Percentiles rank a stretch among this genome's conserved stretches.
Conservation (phyloP, 35 echinoderm and acorn worm genomes). For the Eucidaris tribuloides region DNA sequence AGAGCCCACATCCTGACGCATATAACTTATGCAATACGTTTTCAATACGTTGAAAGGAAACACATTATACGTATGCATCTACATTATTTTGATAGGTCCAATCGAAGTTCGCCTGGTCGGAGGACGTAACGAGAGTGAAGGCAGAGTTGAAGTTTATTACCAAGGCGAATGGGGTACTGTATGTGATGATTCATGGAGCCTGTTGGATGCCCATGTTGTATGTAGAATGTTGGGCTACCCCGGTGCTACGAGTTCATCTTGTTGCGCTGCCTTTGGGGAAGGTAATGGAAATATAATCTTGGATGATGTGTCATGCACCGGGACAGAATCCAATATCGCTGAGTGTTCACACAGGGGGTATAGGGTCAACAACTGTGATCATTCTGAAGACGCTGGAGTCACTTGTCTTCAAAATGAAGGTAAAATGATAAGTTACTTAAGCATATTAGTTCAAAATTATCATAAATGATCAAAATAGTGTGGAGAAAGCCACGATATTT, state of each 20-base stretch:
- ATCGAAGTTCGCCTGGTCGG: neutral
- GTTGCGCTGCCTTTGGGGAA: neutral
- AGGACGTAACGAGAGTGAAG: neutral
- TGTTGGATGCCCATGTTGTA: slow-evolving; percentile 9
- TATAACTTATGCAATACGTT: too few species aligned
- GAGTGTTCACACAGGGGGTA: too few species aligned
- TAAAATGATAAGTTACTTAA: too few species aligned
- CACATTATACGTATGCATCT: too few species aligned
- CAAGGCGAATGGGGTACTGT: neutral
- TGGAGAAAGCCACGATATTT: too few species aligned
- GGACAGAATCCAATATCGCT: neutral
- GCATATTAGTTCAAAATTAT: too few species aligned
- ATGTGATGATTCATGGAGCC: slow-evolving; percentile 26
- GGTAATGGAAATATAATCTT: slow-evolving; percentile 1
- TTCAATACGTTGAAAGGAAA: too few species aligned
- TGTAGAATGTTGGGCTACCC: slow-evolving; percentile 26
- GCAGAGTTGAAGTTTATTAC: slow-evolving; percentile 5
- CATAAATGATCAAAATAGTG: too few species aligned
- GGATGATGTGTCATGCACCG: neutral
- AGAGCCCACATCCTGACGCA: too few species aligned
- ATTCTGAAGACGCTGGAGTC: too few species aligned
- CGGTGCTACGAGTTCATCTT: neutral
- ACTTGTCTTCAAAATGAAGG: too few species aligned
- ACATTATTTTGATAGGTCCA: too few species aligned
- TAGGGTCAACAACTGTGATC: neutral